A percentile compares a stretch with the other conserved stretches of the same genome.
Evolutionary conservation across 1,140 invertebrate genomes (phyloP).

Genomic region (Gonatopus flavifemur): DNA sequence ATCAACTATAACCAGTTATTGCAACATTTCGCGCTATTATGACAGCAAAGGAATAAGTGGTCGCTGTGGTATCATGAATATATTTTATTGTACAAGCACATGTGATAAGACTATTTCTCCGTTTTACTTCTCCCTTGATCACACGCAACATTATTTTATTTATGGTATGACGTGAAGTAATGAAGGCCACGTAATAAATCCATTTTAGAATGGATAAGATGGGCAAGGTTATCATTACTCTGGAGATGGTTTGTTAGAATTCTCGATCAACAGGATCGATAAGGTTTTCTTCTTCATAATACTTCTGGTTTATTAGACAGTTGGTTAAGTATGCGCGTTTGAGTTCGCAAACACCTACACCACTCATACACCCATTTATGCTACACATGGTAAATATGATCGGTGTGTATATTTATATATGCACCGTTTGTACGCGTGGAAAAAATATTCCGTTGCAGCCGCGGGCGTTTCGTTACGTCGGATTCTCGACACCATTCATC

Average conservation of each 20-base stretch:
- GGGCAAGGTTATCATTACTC: slow-evolving; percentile 11
- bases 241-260: slow-evolving; percentile 23
- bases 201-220: slow-evolving; percentile 10
- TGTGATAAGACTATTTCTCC: no score
- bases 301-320: slow-evolving; percentile 11
- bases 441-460: slow-evolving; percentile 16
- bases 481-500: slow-evolving; percentile 35
- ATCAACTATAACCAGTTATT: no score
- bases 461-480: slow-evolving; percentile 27
- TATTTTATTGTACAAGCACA: no score
- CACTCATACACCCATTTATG: no score
- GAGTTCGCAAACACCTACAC: no score
- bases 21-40: no score
- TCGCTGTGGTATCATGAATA: no score
- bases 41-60: no score
- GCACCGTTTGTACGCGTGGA: slow-evolving; percentile 23
- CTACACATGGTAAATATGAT: no score
- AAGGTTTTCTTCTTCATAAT: slow-evolving; percentile 5
- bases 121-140: no score
- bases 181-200: slow-evolving; percentile 12
- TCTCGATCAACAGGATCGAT: slow-evolving; percentile 10
- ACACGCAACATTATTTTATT: no score
- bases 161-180: no score
- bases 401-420: slow-evolving; percentile 10
- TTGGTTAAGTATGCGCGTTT: slow-evolving; percentile 8